Base-by-base conservation (phyloP, 2,113 vertebrate species). In the Brienomyrus brachyistius region DNA sequence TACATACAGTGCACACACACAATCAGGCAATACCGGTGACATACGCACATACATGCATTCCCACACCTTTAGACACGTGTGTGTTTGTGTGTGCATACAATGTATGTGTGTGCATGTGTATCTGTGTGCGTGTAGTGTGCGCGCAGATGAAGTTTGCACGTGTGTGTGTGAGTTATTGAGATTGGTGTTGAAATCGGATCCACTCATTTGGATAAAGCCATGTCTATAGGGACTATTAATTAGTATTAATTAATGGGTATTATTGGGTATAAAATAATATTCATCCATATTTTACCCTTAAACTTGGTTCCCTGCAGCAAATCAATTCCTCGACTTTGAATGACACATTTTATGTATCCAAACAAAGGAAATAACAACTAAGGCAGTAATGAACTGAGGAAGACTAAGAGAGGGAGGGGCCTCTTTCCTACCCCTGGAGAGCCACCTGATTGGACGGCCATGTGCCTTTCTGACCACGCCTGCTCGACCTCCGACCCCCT, bases 401-500 rank as follows among this genome's bases (percentile, higher is more conserved):
- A 45, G 84, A 89, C 8, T 77, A 74, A n/a, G 85, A 48, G 40
- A 74, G 0, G 86, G 92, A 93, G 93, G 88, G 27, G 51, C 90
- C 90, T 88, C 93, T 92, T 93, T 89, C 91, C 89, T 93, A 94
- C 95, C 95, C 95, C 95, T 96, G 93, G 94, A 96, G 95, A 94
- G 95, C 94, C 95, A 95, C 94, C 94, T 91, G 95, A 93, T 92
- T 91, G 95, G 95, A 96, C 95, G 96, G 96, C 96, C 94, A 93
- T 92, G 95, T 96, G 96, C 96, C 96, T 96, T 96, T 96, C 94
- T 95, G 94, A 95, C 95, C 95, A 27, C 95, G 94, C 92, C 95
- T 94, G 95, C 95, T 95, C 94, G 94, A 92, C 91, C 92, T 94
- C 91, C 95, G 93, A 95, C 95, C 94, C 95, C 94, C 92, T 90